Conservation (phyloP, 2,113 vertebrate genomes). For the Perca flavescens region DNA sequence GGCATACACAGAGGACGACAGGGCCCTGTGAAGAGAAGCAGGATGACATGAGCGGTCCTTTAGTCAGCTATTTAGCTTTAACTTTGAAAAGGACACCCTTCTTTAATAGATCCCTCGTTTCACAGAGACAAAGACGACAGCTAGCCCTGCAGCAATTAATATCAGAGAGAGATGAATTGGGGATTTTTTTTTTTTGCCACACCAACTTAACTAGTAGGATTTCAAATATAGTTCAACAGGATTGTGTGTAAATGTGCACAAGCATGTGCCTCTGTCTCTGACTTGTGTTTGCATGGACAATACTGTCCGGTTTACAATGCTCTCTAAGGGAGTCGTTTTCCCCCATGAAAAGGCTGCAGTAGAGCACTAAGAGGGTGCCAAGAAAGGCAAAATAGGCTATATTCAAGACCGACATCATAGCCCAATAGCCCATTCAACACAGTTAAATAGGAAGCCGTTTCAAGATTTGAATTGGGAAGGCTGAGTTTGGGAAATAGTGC, state of each 20-base stretch:
- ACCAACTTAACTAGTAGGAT: conserved; percentile 31
- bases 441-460: conserved; percentile 38
- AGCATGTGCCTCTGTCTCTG: background rate
- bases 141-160: conserved; percentile 76
- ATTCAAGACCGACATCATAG: conserved; percentile 56
- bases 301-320: conserved; percentile 36
- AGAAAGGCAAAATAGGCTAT: conserved; percentile 50
- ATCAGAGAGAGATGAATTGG: conserved; percentile 55
- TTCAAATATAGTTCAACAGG: conserved; percentile 26
- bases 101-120: conserved; percentile 69
- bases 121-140: conserved; percentile 69
- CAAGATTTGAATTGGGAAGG: conserved; percentile 26
- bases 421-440: conserved; percentile 46
- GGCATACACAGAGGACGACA: conserved; percentile 60
- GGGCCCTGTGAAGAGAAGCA: conserved; percentile 52
- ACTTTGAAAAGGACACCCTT: conserved; percentile 75
- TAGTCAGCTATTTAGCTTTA: conserved; percentile 75
- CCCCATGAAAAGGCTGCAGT: conserved; percentile 42
- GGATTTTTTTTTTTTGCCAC: conserved; percentile 40
- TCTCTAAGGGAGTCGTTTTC: conserved; percentile 41
- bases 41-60: conserved; percentile 69
- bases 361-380: conserved; percentile 39
- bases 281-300: conserved; percentile 39
- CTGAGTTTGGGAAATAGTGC: conserved; percentile 26
- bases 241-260: conserved; percentile 5